Conservation (phyloP, 2,888 invertebrate species). For the Perizoma flavofasciatum region DNA sequence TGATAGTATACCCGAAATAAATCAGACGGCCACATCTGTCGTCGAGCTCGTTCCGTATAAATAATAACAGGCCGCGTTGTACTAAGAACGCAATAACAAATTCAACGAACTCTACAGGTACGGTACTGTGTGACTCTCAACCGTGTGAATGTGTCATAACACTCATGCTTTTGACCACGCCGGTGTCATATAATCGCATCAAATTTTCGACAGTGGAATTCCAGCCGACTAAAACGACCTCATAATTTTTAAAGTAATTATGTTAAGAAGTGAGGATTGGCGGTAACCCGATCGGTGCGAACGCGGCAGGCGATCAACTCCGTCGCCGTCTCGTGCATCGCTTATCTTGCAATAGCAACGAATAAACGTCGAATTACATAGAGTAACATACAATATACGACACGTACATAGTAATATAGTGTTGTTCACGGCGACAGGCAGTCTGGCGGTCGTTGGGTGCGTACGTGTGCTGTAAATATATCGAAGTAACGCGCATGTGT, state of each 20-base stretch:
- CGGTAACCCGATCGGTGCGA: conserved; percentile 55
- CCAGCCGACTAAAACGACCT: conserved; percentile 56
- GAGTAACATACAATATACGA: conserved; percentile 61
- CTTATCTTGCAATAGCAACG: conserved; percentile 64
- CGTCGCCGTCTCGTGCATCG: conserved; percentile 38
- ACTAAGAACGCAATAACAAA: conserved; percentile 82
- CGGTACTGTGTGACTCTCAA: conserved; percentile 78
- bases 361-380: conserved; percentile 74
- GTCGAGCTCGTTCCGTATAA: conserved; percentile 67
- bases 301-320: conserved; percentile 39
- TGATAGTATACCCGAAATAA: conserved; percentile 66
- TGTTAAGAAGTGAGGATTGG: conserved; percentile 48
- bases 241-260: conserved; percentile 51
- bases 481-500: conserved; percentile 63
- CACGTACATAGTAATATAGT: conserved; percentile 75
- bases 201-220: conserved; percentile 67
- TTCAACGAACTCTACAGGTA: conserved; percentile 83
- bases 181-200: conserved; percentile 74
- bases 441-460: conserved; percentile 73
- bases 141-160: conserved; percentile 78
- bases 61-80: conserved; percentile 75
- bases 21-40: conserved; percentile 70
- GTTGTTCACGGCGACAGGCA: conserved; percentile 81
- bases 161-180: conserved; percentile 68
- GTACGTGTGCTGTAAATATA: conserved; percentile 73